These are phyloP conservation scores for Amiota minor DNA, from an alignment of 2,888 invertebrate genomes.

Conservation along the genomic window DNA sequence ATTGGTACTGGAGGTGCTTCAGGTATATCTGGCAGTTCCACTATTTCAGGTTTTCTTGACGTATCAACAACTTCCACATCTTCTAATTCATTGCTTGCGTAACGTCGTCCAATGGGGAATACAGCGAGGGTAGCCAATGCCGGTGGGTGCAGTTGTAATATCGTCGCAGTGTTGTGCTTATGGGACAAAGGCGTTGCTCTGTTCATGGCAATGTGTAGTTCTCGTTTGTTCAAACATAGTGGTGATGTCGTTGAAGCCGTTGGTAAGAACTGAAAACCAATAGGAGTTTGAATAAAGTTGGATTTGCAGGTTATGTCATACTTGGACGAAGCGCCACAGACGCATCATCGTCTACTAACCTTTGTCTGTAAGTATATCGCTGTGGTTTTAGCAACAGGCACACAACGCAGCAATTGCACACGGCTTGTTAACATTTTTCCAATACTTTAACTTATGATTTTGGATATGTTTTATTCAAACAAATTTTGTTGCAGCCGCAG, in stretches of 20 bases:
- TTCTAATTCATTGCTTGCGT: constrained; percentile 55
- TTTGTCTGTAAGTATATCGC: constrained; percentile 45
- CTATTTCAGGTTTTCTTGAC: constrained; percentile 41
- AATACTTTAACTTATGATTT: constrained; percentile 40
- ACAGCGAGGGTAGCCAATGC: constrained; percentile 7
- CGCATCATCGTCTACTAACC: constrained; percentile 47
- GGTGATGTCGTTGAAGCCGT: not conserved
- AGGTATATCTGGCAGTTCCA: constrained; percentile 64
- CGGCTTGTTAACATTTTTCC: constrained; percentile 57
- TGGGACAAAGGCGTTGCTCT: not conserved
- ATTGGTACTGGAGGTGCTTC: constrained; percentile 62
- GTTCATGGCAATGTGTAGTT: constrained; percentile 55
- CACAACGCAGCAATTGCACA: constrained; percentile 57
- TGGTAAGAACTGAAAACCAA: constrained; percentile 41
- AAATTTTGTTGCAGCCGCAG: constrained; percentile 27
- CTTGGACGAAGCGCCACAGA: not conserved
- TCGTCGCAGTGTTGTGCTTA: not conserved
- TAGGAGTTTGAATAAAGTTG: constrained; percentile 36
- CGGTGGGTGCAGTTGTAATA: constrained; percentile 25
- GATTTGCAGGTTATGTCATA: constrained; percentile 69
- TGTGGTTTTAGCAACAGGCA: constrained; percentile 43
- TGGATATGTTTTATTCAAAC: constrained; percentile 35
- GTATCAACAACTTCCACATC: not conserved
- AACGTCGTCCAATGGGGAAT: constrained; percentile 49
- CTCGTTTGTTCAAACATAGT: constrained; percentile 42